Base-by-base conservation (phyloP, 2,113 vertebrate species). In the Menidia beryllina region DNA sequence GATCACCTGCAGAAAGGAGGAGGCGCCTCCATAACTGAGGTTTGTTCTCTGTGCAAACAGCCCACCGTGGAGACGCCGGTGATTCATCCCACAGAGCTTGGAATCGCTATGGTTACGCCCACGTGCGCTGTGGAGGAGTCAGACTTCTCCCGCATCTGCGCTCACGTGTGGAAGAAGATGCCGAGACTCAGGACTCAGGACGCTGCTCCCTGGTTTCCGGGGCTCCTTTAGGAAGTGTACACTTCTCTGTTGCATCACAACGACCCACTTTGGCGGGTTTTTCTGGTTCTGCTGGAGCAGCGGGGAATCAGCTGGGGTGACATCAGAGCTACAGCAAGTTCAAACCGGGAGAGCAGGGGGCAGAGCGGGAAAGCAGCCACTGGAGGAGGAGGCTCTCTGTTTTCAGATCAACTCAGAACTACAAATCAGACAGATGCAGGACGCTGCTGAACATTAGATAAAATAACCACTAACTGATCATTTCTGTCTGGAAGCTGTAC, bases 241-340 rank as follows among this genome's bases (percentile, higher is more conserved):
- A n/a, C n/a, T n/a, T n/a, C n/a, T n/a, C n/a, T n/a, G n/a, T n/a
- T n/a, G n/a, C n/a, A n/a, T n/a, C n/a, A n/a, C n/a, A n/a, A n/a
- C 20, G 15, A 36, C 36, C 36, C 8, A 36, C 55, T 58, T 41
- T 23, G n/a, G 23, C 17, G 20, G 36, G 13, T 27, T 38, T 19
- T 63, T 24, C 12, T 8, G 7, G n/a, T 36, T 36, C 41, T 12
- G 30, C 41, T 20, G n/a, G 17, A 54, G 49, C 55, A 72, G 39
- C 50, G 45, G 65, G 27, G 26, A 45, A 9, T 43, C 59, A 75
- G 39, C 59, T 60, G 48, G 13, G 51, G 19, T 5, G 4, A 43
- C 38, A n/a, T 63, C 26, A 34, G 30, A 34, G 30, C 10, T 34
- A 30, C 30, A 30, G 30, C 8, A 30, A 30, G 30, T 8, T 30